Percentiles rank a stretch among this genome's conserved stretches.
Conservation (phyloP, 2,797 vertebrate genomes). For the Jordanella pulchra region DNA sequence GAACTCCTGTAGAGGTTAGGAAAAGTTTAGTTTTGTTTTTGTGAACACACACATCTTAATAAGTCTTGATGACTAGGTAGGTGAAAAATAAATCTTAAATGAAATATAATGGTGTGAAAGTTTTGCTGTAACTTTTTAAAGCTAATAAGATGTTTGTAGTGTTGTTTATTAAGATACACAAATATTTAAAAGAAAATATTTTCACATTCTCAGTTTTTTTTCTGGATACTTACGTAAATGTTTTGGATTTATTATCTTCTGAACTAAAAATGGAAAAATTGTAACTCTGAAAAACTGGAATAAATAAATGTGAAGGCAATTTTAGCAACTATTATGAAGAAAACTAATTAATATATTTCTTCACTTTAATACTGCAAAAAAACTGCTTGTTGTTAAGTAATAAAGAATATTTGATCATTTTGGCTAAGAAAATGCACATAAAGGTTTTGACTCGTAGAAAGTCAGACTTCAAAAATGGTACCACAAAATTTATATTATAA, state of each 20-base stretch:
- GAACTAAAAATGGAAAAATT: not conserved
- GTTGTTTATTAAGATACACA: not conserved
- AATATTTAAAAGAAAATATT: not conserved
- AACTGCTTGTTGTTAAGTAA: not conserved
- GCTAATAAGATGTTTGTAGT: not conserved
- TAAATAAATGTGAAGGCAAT: not conserved
- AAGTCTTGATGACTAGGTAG: not conserved
- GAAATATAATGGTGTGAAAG: not conserved
- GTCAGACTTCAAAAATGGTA: not conserved
- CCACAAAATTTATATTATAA: constrained; percentile 5
- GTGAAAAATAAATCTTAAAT: not conserved
- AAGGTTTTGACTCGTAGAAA: not conserved
- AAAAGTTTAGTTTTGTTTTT: not conserved
- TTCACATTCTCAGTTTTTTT: not conserved
- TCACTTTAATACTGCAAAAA: not conserved
- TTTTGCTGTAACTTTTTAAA: not conserved
- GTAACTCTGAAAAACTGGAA: not conserved
- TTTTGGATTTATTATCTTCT: not conserved
- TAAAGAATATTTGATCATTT: not conserved
- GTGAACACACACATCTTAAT: not conserved
- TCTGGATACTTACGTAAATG: not conserved
- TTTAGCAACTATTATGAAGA: not conserved
- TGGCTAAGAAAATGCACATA: not conserved
- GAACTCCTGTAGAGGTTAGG: not conserved
- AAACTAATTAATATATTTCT: not conserved